Conservation (phyloP, 2,113 vertebrate genomes). For the Pygoscelis antarcticus region DNA sequence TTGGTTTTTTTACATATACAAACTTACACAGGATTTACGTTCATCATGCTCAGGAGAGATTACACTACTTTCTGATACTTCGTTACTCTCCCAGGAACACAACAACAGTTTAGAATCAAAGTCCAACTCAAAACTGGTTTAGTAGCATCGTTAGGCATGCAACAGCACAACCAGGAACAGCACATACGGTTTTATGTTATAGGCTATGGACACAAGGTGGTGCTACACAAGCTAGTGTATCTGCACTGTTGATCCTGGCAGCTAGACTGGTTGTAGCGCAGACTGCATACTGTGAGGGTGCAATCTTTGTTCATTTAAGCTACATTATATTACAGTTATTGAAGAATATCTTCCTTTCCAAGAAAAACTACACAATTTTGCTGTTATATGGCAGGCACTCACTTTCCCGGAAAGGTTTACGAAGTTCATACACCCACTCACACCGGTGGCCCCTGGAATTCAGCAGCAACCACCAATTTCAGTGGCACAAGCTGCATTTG, state of each 20-base stretch:
- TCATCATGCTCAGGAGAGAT: slow-evolving; percentile 9
- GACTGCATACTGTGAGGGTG: background rate
- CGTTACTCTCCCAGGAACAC: background rate
- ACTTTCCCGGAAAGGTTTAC: background rate
- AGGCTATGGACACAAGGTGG: slow-evolving; percentile 68
- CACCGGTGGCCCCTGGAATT: background rate
- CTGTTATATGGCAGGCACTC: background rate
- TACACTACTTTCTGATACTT: background rate
- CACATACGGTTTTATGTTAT: background rate
- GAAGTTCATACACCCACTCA: background rate
- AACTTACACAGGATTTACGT: background rate
- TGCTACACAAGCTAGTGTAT: background rate
- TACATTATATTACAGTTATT: background rate
- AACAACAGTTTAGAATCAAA: background rate
- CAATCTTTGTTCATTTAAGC: background rate
- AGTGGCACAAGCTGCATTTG: background rate
- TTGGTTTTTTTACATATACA: background rate
- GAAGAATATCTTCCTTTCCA: background rate
- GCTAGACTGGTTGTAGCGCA: background rate
- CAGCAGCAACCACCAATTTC: background rate
- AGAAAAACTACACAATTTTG: background rate
- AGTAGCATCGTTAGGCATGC: slow-evolving; percentile 11
- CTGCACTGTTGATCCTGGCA: background rate
- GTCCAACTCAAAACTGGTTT: background rate
- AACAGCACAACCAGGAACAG: slow-evolving; percentile 19